These are phyloP conservation scores for Heterocephalus glaber DNA, from an alignment of 2,113 vertebrate species.

Conservation along the genomic window DNA sequence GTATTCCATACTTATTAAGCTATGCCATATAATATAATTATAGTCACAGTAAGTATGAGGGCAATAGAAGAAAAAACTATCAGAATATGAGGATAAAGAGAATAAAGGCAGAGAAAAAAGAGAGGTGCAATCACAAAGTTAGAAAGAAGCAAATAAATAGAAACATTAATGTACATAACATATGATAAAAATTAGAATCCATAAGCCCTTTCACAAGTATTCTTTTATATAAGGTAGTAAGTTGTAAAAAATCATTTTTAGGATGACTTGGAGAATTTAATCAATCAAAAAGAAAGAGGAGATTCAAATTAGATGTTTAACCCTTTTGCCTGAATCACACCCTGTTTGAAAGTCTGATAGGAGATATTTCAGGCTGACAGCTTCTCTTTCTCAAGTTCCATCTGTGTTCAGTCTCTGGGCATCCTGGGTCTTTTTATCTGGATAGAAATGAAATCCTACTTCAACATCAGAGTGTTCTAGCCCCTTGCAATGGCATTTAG, in stretches of 20 bases:
- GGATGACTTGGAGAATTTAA: neutral
- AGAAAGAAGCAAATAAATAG: neutral
- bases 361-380: constrained; percentile 22
- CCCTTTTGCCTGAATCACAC: neutral
- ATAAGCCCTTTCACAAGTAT: neutral
- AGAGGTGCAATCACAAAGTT: neutral
- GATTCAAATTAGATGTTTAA: neutral
- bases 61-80: neutral
- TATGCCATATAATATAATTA: neutral
- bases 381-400: neutral
- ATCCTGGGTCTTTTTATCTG: constrained; percentile 25
- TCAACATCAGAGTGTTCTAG: neutral
- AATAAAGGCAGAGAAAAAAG: neutral
- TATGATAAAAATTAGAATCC: neutral
- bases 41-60: neutral
- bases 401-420: neutral
- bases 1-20: neutral
- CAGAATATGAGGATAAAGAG: neutral
- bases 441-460: constrained; percentile 23
- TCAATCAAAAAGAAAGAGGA: neutral
- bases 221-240: neutral
- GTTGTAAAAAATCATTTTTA: neutral
- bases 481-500: constrained; percentile 47
- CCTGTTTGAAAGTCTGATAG: neutral
- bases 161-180: neutral